A percentile compares a stretch with the other conserved stretches of the same genome.
Evolutionary conservation across 2,113 vertebrate species (phyloP).

Genomic region (Zosterops pallidus): DNA sequence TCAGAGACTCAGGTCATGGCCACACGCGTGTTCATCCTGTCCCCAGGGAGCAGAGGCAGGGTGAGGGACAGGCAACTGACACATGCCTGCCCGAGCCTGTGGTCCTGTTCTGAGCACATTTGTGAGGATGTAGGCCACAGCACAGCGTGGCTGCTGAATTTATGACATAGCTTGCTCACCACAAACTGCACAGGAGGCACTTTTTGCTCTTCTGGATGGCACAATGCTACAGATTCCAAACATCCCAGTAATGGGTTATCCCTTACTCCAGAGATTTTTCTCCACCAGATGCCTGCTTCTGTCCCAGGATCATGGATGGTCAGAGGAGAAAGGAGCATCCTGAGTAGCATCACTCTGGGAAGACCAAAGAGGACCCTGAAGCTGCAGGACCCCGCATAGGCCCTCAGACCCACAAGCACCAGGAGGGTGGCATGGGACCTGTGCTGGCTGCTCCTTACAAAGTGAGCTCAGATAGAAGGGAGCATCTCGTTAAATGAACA

Average conservation of each 20-base stretch:
- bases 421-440: background rate
- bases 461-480: background rate
- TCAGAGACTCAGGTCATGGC: accelerated
- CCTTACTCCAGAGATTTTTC: background rate
- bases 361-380: background rate
- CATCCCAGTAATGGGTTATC: background rate
- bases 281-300: background rate
- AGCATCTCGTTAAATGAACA: background rate
- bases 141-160: background rate
- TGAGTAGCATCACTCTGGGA: background rate
- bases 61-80: accelerated
- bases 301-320: accelerated
- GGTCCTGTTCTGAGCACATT: background rate
- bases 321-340: background rate
- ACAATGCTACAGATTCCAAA: accelerated
- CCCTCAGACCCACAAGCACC: background rate
- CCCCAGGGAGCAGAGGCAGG: background rate
- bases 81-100: accelerated
- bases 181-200: background rate
- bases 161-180: background rate
- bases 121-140: background rate
- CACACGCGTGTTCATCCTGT: accelerated
- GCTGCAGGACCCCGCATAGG: background rate
- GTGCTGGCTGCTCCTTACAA: background rate
- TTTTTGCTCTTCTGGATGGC: background rate